Evolutionary conservation across 2,113 vertebrate species (phyloP), one percentile per base, ranked within the genome.

Genomic region (Cichladusa arquata): DNA sequence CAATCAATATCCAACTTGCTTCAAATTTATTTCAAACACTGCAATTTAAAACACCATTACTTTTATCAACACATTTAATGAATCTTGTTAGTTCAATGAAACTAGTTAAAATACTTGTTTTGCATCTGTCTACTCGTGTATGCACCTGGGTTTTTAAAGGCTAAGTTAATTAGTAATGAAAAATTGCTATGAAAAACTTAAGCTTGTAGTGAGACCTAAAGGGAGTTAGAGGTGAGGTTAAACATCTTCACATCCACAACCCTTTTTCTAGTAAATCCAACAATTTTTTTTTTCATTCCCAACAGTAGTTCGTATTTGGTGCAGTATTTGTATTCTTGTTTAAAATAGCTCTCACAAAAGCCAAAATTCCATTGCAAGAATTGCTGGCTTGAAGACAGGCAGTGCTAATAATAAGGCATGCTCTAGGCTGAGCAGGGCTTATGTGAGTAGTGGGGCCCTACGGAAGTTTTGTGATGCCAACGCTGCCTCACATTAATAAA

Each of bases 391-490:
- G 42, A 51, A 44, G 44, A 34, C 53, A 51, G 40, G 2, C 13
- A 6, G 7, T 83, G 23, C 48, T 38, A 26, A 22, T 12, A 47
- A 11, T 8, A 36, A 50, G 70, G 26, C 1, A 0, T 31, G 23
- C 40, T 44, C 6, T 56, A 64, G 36, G 60, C 60, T 4, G 2
- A 70, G 58, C 25, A 56, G 40, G 3, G 6, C n/a, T 74, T 28
- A 6, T 1, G 6, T 1, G 1, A 19, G 29, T 20, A 13, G 4
- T 4, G 11, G 53, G 18, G 29, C 38, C 17, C 33, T 36, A 34
- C 9, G 23, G 54, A 45, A 69, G 20, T 29, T 62, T 81, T 0
- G 1, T 42, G 36, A 11, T 5, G 7, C 12, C 9, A 38, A 0
- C 33, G 11, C 22, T 36, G 38, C 62, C 15, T 11, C 0, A 0